These are phyloP conservation scores for Epizoanthus stellaris DNA, from an alignment of 92 coral and sea anemone species.

Conservation along the genomic window DNA sequence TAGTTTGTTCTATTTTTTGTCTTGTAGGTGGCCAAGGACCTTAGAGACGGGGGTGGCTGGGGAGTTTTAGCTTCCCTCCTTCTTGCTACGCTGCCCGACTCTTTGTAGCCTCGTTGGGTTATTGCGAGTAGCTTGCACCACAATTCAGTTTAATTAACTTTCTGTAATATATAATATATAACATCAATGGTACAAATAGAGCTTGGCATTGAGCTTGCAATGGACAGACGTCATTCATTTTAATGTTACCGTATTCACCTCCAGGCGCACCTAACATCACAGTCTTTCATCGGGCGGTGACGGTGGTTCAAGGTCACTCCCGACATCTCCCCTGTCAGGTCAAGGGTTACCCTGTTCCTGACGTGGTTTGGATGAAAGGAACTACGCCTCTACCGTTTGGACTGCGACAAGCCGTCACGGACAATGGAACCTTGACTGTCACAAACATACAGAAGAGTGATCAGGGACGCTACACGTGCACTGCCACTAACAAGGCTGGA, in stretches of 20 bases:
- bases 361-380: slow-evolving; percentile 74
- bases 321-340: slow-evolving; percentile 82
- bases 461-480: slow-evolving; percentile 70
- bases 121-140: too few relatives aligned
- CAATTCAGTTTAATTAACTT: too few relatives aligned
- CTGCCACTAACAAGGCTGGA: slow-evolving; percentile 61
- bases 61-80: too few relatives aligned
- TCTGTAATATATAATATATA: too few relatives aligned
- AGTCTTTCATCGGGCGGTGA: slow-evolving; percentile 41
- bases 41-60: too few relatives aligned
- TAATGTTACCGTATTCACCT: background rate
- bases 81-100: too few relatives aligned
- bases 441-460: slow-evolving; percentile 57
- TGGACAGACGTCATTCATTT: too few relatives aligned
- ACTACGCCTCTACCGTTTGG: slow-evolving; percentile 58
- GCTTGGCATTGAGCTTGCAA: too few relatives aligned
- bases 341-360: slow-evolving; percentile 87
- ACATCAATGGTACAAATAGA: too few relatives aligned
- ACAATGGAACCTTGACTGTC: slow-evolving; percentile 60
- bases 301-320: slow-evolving; percentile 77
- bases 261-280: slow-evolving; percentile 87
- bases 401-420: slow-evolving; percentile 65
- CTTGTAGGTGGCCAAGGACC: too few relatives aligned
- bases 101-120: too few relatives aligned
- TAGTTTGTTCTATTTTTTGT: too few relatives aligned